Evolutionary conservation across 2,797 vertebrate species (phyloP).

Genomic region (Xerus rutilus): DNA sequence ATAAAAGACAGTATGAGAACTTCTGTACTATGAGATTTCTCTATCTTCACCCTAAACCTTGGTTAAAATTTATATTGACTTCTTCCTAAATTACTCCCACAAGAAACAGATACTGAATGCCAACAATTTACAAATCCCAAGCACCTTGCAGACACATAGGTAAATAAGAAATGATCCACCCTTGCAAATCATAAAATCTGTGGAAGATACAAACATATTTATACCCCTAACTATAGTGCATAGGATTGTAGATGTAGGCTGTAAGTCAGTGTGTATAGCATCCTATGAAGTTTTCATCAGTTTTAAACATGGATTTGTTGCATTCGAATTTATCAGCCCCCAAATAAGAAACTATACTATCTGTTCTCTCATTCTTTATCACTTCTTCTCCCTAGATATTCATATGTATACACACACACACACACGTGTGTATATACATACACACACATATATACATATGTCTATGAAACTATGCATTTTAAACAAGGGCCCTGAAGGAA

Average conservation of each 20-base stretch:
- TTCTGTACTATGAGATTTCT: background rate
- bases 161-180: background rate
- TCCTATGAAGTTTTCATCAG: background rate
- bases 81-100: background rate
- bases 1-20: background rate
- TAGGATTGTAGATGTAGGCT: background rate
- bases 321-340: background rate
- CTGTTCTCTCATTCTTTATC: background rate
- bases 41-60: background rate
- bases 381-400: background rate
- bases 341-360: background rate
- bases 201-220: background rate
- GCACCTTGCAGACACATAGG: background rate
- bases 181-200: background rate
- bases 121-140: background rate
- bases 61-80: background rate
- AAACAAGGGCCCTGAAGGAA: background rate
- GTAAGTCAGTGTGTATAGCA: background rate
- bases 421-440: background rate
- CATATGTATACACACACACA: no score
- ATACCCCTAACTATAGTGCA: background rate
- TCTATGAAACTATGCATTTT: background rate
- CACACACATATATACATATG: background rate
- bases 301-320: background rate
- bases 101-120: background rate